Percentiles rank a stretch among this genome's conserved stretches.
Conservation (phyloP, 2,113 vertebrate species). For the Lasiurus borealis region DNA sequence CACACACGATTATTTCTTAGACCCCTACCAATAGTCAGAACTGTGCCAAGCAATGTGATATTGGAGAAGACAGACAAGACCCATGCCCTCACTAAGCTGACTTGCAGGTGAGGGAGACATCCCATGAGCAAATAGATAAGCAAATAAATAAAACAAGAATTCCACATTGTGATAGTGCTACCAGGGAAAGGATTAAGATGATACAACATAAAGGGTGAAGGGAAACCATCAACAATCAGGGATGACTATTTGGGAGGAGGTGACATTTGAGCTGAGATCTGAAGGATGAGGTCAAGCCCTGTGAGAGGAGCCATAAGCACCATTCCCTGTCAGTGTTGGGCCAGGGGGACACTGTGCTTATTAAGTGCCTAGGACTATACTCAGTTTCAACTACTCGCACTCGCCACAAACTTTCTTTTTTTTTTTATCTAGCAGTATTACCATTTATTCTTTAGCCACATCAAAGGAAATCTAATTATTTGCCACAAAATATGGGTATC, state of each 20-base stretch:
- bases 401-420: background rate
- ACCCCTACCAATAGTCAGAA: background rate
- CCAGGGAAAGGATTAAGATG: background rate
- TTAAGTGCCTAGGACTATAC: background rate
- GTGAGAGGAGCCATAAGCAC: background rate
- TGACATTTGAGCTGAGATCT: background rate
- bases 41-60: background rate
- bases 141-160: constrained; percentile 36
- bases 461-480: no score
- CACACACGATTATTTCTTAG: background rate
- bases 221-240: background rate
- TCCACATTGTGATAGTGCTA: background rate
- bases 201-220: background rate
- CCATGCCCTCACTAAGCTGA: background rate
- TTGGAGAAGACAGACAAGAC: background rate
- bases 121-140: background rate
- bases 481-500: no score
- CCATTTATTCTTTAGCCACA: no score
- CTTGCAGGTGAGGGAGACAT: background rate
- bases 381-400: background rate
- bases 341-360: background rate
- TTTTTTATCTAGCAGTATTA: no score
- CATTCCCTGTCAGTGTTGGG: background rate
- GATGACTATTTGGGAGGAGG: background rate
- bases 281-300: background rate